Conservation (phyloP, 2,113 vertebrate genomes). For the Australoheros scitulus region DNA sequence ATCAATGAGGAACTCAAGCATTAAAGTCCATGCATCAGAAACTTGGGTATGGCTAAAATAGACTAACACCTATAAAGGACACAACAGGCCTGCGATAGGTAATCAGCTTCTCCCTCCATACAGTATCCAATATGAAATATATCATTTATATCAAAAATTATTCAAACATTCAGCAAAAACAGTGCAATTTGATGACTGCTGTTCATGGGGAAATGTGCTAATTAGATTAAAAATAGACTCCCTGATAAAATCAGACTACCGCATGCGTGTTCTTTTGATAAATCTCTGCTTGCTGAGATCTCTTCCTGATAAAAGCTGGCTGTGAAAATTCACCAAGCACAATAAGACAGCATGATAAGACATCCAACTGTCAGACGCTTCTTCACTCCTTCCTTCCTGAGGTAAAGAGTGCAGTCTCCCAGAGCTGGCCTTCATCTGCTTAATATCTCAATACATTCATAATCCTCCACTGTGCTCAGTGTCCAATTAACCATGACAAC, state of each 20-base stretch:
- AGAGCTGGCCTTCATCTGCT: slow-evolving; percentile 51
- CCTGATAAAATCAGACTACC: slow-evolving; percentile 26
- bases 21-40: slow-evolving; percentile 5
- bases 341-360: slow-evolving; percentile 21
- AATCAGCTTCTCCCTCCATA: neutral
- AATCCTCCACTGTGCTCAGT: slow-evolving; percentile 50
- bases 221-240: slow-evolving; percentile 34
- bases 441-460: slow-evolving; percentile 34
- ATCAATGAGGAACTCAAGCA: slow-evolving; percentile 28
- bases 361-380: slow-evolving; percentile 23
- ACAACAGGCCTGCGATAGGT: neutral
- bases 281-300: slow-evolving; percentile 20
- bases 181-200: neutral
- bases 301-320: slow-evolving; percentile 8
- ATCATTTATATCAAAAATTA: neutral
- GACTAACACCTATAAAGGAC: neutral
- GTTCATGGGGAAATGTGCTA: neutral
- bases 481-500: slow-evolving; percentile 63
- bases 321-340: neutral
- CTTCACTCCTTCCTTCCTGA: slow-evolving; percentile 22
- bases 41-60: neutral
- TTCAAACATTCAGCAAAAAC: neutral
- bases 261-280: slow-evolving; percentile 12
- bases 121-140: neutral
- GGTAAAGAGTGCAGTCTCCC: slow-evolving; percentile 45